phyloP scores from a whole-genome alignment of 2,888 invertebrate species.

The Harmothoe impar region DNA sequence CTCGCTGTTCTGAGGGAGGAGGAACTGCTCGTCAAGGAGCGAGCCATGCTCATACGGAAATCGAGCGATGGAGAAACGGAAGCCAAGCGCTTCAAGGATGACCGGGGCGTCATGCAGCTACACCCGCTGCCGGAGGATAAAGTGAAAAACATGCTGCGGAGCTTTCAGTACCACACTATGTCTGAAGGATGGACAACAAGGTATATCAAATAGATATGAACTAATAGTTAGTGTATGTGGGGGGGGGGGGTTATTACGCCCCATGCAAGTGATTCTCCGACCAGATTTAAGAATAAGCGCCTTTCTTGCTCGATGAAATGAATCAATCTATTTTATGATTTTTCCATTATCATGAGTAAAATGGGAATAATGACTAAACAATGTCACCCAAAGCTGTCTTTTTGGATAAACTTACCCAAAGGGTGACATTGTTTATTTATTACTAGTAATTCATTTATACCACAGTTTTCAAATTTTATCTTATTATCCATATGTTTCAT shows the following conservation, averaged over 20 bases:
- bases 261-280: background rate
- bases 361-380: too few species aligned
- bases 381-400: too few species aligned
- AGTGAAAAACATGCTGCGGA: background rate
- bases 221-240: too few species aligned
- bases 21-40: slow-evolving; percentile 25
- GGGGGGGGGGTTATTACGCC: background rate
- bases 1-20: slow-evolving; percentile 3
- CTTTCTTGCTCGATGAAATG: too few species aligned
- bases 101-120: background rate
- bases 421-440: too few species aligned
- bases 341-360: too few species aligned
- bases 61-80: slow-evolving; percentile 28
- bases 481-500: too few species aligned
- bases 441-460: too few species aligned
- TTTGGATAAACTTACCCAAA: too few species aligned
- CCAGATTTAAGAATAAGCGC: background rate
- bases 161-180: slow-evolving; percentile 8
- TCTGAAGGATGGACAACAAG: background rate
- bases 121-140: slow-evolving; percentile 9
- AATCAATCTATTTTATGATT: too few species aligned
- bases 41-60: background rate
- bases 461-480: too few species aligned
- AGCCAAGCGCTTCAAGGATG: slow-evolving; percentile 40
- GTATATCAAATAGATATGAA: background rate